These are phyloP conservation scores for Limonius californicus DNA, from an alignment of 1,140 invertebrate genomes.

Conservation along the genomic window DNA sequence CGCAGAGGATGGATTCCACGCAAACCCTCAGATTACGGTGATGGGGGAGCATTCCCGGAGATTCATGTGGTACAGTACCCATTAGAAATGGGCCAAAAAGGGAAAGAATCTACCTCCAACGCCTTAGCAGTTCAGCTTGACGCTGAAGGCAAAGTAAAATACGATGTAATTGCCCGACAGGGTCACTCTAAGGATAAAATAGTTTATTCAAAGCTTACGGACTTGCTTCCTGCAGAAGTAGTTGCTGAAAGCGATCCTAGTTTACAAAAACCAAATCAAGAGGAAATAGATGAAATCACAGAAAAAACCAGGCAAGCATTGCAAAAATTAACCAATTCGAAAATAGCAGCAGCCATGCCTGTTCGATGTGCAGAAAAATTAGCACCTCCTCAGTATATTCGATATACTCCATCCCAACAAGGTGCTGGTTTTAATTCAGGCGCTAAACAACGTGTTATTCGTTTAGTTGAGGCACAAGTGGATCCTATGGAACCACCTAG, in stretches of 20 bases:
- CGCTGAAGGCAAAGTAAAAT: conserved; percentile 92
- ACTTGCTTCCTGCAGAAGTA: conserved; percentile 91
- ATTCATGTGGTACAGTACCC: conserved; percentile 97
- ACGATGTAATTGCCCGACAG: conserved; percentile 92
- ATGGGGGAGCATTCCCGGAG: conserved; percentile 98
- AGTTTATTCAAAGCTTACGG: conserved; percentile 92
- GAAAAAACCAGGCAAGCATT: conserved; percentile 80
- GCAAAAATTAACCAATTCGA: conserved; percentile 83
- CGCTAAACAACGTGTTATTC: conserved; percentile 95
- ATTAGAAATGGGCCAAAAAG: conserved; percentile 75
- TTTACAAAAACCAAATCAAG: conserved; percentile 80
- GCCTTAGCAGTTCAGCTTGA: conserved; percentile 92
- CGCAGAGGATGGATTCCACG: conserved; percentile 93
- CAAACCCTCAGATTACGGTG: conserved; percentile 77
- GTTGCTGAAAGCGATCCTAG: conserved; percentile 86
- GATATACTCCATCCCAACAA: conserved; percentile 97
- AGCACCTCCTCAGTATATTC: conserved; percentile 92
- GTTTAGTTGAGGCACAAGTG: conserved; percentile 92
- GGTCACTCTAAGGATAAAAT: conserved; percentile 97
- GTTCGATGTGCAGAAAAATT: conserved; percentile 84
- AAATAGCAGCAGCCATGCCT: conserved; percentile 91
- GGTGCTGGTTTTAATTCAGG: conserved; percentile 94
- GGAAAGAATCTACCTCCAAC: conserved; percentile 76
- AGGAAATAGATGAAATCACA: conserved; percentile 81
- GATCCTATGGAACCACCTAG: conserved; percentile 99